Conservation (phyloP, 2,797 vertebrate species). For the Odontamblyopus lacepedii region DNA sequence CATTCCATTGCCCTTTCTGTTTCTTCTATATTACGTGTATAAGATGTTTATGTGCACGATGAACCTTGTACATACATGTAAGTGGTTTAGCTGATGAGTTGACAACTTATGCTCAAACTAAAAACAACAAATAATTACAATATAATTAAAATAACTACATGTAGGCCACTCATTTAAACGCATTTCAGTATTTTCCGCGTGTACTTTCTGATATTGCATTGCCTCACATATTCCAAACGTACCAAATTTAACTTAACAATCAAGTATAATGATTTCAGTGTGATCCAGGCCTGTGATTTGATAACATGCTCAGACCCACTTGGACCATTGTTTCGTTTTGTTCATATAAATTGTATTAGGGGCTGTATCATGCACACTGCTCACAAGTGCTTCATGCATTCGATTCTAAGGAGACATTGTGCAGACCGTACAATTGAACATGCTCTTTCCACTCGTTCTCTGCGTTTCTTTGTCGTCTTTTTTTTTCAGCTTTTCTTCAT, state of each 20-base stretch:
- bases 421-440: conserved; percentile 56
- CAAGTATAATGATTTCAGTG: not conserved
- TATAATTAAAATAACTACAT: no score
- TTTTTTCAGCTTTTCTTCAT: conserved; percentile 39
- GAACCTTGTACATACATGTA: no score
- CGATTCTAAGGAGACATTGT: conserved; percentile 66
- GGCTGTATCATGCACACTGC: conserved; percentile 46
- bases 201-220: not conserved
- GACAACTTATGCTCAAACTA: not conserved
- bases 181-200: not conserved
- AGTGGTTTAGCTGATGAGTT: not conserved
- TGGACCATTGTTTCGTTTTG: conserved; percentile 30
- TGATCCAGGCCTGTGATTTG: conserved; percentile 18
- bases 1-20: not conserved
- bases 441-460: conserved; percentile 60
- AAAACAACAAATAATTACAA: no score
- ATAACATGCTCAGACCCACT: conserved; percentile 32
- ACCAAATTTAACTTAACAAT: not conserved
- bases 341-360: conserved; percentile 51
- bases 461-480: conserved; percentile 55
- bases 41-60: no score
- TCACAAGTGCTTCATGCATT: conserved; percentile 55
- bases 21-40: no score
- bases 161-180: no score
- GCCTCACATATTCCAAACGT: not conserved